Evolutionary conservation across 2,888 invertebrate genomes (phyloP).

Genomic region (Ormyrus rosae): DNA sequence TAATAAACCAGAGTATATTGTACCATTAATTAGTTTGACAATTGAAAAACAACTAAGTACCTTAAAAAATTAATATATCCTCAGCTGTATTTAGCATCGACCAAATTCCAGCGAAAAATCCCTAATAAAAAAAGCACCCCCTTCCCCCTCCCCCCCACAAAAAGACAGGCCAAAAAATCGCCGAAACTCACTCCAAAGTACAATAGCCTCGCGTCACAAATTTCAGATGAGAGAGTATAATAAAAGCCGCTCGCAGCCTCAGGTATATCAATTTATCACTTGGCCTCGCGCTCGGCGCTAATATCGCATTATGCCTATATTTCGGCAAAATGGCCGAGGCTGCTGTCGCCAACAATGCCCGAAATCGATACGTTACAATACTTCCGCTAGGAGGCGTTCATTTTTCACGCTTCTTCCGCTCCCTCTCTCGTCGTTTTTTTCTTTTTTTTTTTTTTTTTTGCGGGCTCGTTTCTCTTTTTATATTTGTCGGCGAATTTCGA

Average conservation of each 20-base stretch:
- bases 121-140: no score
- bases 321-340: conserved; percentile 6
- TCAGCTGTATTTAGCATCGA: no score
- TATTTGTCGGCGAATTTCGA: neutral
- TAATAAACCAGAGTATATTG: no score
- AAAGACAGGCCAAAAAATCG: no score
- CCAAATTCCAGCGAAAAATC: no score
- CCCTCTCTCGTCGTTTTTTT: neutral
- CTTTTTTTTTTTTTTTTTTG: conserved; percentile 4
- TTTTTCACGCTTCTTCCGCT: conserved; percentile 37
- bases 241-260: conserved; percentile 21
- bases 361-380: conserved; percentile 31
- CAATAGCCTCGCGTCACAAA: neutral
- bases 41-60: no score
- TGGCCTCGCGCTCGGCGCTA: conserved; percentile 16
- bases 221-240: conserved; percentile 23
- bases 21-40: no score
- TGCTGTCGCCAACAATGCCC: conserved; percentile 6
- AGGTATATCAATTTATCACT: conserved; percentile 42
- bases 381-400: neutral
- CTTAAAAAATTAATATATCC: no score
- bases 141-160: no score
- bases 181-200: no score
- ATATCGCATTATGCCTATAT: conserved; percentile 25
- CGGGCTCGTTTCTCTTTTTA: neutral